Evolutionary conservation across 1,140 invertebrate species (phyloP).

Genomic region (Trichoplusia ni): DNA sequence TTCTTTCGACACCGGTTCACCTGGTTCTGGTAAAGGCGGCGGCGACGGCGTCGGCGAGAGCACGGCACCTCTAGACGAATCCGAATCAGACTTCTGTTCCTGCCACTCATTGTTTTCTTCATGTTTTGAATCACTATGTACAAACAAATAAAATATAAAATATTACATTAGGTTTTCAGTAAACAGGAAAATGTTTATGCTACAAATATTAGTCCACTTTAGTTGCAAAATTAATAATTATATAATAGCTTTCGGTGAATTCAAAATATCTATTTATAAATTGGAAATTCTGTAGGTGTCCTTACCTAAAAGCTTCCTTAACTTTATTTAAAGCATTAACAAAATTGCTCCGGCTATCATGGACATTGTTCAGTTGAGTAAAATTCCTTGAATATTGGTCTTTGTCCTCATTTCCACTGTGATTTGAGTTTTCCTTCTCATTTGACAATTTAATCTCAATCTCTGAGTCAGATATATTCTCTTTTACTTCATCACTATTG

Average conservation of each 20-base stretch:
- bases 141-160: background rate
- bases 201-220: too few relatives aligned
- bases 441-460: constrained; percentile 59
- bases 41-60: constrained; percentile 68
- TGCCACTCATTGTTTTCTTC: constrained; percentile 53
- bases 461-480: constrained; percentile 66
- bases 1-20: constrained; percentile 66
- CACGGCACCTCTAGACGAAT: constrained; percentile 53
- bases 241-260: too few relatives aligned
- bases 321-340: constrained; percentile 77
- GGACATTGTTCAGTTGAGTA: constrained; percentile 56
- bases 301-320: constrained; percentile 76
- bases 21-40: constrained; percentile 59
- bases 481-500: constrained; percentile 50
- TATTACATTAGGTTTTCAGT: background rate
- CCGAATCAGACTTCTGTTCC: constrained; percentile 61
- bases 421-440: constrained; percentile 66
- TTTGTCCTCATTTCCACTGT: constrained; percentile 59
- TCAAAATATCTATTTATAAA: too few relatives aligned
- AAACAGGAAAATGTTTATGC: too few relatives aligned
- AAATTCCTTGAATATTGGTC: constrained; percentile 62
- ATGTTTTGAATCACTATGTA: constrained; percentile 52
- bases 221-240: too few relatives aligned
- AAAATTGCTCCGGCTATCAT: constrained; percentile 73
- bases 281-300: background rate